Percentiles rank a stretch among this genome's conserved stretches.
phyloP scores from a whole-genome alignment of 53 echinoderm and acorn worm species.

The Antedon mediterranea region DNA sequence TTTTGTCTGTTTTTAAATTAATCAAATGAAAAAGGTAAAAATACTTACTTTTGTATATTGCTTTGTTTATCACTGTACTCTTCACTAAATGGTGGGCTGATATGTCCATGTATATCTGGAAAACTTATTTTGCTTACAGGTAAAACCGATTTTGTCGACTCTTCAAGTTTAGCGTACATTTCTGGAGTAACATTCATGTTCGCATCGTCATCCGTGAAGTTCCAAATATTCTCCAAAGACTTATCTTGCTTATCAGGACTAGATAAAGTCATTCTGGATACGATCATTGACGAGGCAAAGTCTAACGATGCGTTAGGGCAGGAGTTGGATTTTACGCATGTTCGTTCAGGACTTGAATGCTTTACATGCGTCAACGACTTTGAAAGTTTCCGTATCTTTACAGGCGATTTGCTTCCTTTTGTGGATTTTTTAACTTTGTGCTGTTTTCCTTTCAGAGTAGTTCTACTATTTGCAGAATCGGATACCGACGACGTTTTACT shows the following conservation, averaged over 20 bases:
- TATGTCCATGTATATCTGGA: constrained; percentile 68
- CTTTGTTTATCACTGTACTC: constrained; percentile 46
- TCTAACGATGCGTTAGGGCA: constrained; percentile 8
- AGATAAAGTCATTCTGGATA: constrained; percentile 60
- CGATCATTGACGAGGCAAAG: constrained; percentile 64
- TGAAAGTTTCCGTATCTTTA: constrained; percentile 46
- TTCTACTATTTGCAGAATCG: not conserved
- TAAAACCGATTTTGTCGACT: constrained; percentile 62
- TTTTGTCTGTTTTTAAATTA: no score
- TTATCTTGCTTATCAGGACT: constrained; percentile 24
- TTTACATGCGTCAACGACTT: constrained; percentile 52
- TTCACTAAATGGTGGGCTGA: constrained; percentile 26
- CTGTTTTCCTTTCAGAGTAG: not conserved
- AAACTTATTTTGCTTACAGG: constrained; percentile 58
- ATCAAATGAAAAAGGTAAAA: no score
- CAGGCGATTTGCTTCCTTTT: constrained; percentile 23
- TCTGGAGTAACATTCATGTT: constrained; percentile 39
- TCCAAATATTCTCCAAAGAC: not conserved
- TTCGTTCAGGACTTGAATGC: not conserved
- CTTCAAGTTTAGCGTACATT: constrained; percentile 40
- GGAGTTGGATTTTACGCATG: not conserved
- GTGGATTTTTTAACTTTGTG: not conserved
- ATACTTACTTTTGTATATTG: constrained; percentile 57
- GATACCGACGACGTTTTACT: not conserved
- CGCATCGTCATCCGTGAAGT: not conserved